These are phyloP conservation scores for Arge pagana DNA, from an alignment of 2,888 invertebrate species.

Conservation along the genomic window DNA sequence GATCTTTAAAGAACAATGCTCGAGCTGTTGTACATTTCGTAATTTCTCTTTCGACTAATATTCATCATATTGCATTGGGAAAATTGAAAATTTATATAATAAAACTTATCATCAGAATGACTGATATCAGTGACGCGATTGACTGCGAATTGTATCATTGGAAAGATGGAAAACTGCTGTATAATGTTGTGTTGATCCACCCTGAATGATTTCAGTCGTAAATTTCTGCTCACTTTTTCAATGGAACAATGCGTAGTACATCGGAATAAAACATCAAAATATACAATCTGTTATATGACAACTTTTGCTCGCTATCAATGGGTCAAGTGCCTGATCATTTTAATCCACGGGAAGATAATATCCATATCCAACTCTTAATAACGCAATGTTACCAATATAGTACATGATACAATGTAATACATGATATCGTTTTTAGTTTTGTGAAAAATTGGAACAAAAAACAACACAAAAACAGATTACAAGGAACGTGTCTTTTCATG, in stretches of 20 bases:
- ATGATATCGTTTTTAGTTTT: slow-evolving; percentile 10
- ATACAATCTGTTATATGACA: slow-evolving; percentile 12
- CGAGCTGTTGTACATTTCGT: too few species aligned
- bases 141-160: too few species aligned
- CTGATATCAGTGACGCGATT: too few species aligned
- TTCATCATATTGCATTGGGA: too few species aligned
- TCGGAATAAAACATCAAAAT: slow-evolving; percentile 11
- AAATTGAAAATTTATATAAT: too few species aligned
- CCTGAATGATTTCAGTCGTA: too few species aligned
- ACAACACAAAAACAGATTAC: neutral
- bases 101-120: too few species aligned
- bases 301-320: slow-evolving; percentile 9
- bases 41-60: too few species aligned
- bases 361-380: slow-evolving; percentile 16
- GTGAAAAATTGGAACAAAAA: slow-evolving; percentile 4
- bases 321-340: slow-evolving; percentile 17
- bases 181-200: too few species aligned
- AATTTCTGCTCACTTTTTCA: slow-evolving; percentile 7
- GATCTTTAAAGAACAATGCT: too few species aligned
- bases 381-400: slow-evolving; percentile 9
- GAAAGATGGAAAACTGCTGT: too few species aligned
- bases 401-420: slow-evolving; percentile 7
- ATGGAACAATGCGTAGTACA: neutral
- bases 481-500: too few species aligned
- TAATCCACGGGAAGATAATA: slow-evolving; percentile 11